phyloP scores from a whole-genome alignment of 2,888 invertebrate species.

The Hololepta plana region DNA sequence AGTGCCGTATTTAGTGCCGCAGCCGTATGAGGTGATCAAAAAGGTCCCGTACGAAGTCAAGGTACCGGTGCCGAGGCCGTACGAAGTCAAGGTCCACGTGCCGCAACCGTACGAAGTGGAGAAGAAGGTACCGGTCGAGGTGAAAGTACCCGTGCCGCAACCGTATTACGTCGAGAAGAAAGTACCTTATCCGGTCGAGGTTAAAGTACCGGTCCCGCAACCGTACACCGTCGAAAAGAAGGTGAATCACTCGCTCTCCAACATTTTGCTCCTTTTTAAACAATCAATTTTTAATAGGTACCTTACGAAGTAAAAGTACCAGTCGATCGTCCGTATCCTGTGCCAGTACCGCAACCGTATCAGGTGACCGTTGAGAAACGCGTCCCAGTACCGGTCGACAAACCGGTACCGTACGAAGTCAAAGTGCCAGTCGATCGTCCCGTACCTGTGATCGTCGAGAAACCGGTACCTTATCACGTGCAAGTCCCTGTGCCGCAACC shows the following conservation, averaged over 20 bases:
- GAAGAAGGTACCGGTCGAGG: conserved; percentile 56
- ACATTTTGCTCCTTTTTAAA: too few relatives aligned
- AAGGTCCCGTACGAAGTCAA: conserved; percentile 58
- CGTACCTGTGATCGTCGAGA: conserved; percentile 46
- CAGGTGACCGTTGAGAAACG: conserved; percentile 39
- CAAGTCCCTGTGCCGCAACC: conserved; percentile 47
- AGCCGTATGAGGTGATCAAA: conserved; percentile 57
- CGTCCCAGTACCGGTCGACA: conserved; percentile 21
- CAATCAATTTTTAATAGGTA: too few relatives aligned
- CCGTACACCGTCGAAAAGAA: conserved; percentile 64
- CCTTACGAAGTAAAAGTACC: conserved; percentile 17
- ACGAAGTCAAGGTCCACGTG: conserved; percentile 52
- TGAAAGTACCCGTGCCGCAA: conserved; percentile 45
- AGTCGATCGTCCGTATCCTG: conserved; percentile 30
- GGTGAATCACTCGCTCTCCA: too few relatives aligned
- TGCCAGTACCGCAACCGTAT: conserved; percentile 36
- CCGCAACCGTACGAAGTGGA: conserved; percentile 66
- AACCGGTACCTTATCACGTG: conserved; percentile 46
- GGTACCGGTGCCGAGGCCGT: conserved; percentile 52
- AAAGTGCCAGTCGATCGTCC: conserved; percentile 22
- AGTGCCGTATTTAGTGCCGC: conserved; percentile 50
- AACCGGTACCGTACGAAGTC: conserved; percentile 27
- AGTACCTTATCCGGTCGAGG: conserved; percentile 37
- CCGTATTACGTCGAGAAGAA: conserved; percentile 36
- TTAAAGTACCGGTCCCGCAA: conserved; percentile 47